Conservation (phyloP, 2,888 invertebrate species). For the Pelosia muscerda region DNA sequence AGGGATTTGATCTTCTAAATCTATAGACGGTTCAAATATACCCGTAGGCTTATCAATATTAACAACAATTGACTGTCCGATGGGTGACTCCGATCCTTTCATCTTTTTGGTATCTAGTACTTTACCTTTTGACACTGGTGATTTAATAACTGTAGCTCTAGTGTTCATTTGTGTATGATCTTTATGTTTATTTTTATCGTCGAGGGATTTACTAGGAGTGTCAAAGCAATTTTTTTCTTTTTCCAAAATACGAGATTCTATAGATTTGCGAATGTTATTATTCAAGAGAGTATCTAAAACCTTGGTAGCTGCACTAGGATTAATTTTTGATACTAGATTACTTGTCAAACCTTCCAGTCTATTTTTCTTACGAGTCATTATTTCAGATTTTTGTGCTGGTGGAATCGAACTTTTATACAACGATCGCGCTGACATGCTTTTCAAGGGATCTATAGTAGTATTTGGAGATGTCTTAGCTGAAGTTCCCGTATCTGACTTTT, state of each 20-base stretch:
- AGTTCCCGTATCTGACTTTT: conserved; percentile 52
- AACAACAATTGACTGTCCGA: conserved; percentile 70
- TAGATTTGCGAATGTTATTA: conserved; percentile 83
- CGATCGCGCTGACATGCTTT: conserved; percentile 83
- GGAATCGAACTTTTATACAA: conserved; percentile 82
- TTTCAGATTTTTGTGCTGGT: conserved; percentile 84
- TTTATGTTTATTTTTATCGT: conserved; percentile 73
- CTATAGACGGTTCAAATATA: conserved; percentile 90
- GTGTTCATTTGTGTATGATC: conserved; percentile 78
- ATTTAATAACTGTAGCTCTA: conserved; percentile 87
- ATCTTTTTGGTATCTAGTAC: conserved; percentile 80
- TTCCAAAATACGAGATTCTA: conserved; percentile 82
- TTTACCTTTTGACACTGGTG: conserved; percentile 84
- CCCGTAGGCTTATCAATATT: conserved; percentile 88
- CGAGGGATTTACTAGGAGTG: conserved; percentile 58
- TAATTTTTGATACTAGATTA: conserved; percentile 88
- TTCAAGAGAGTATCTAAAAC: conserved; percentile 82
- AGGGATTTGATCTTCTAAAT: conserved; percentile 89
- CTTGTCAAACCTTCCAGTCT: conserved; percentile 88
- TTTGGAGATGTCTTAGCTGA: conserved; percentile 57
- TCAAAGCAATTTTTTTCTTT: conserved; percentile 73
- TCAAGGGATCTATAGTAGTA: conserved; percentile 72
- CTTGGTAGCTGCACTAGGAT: conserved; percentile 84
- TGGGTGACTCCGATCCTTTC: conserved; percentile 62
- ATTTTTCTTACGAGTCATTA: conserved; percentile 88